phyloP scores from a whole-genome alignment of 2,113 vertebrate species.

The Saccopteryx leptura region DNA sequence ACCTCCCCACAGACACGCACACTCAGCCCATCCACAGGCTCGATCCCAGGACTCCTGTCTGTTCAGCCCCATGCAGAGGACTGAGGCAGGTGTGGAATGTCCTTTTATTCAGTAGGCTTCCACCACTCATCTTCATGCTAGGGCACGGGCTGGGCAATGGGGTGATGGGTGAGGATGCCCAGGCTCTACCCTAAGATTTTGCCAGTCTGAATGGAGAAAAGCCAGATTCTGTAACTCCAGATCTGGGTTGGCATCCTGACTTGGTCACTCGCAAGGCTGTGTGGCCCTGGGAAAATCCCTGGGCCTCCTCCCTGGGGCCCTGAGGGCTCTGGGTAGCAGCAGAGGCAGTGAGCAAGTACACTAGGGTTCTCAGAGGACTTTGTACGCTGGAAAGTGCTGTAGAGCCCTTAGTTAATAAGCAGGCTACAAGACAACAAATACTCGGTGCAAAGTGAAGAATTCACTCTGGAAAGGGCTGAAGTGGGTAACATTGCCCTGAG shows the following conservation, averaged over 20 bases:
- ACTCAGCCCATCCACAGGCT: background rate
- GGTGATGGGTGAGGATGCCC: background rate
- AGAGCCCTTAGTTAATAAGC: background rate
- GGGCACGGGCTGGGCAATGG: background rate
- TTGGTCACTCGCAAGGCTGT: background rate
- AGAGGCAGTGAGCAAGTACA: background rate
- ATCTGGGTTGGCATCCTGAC: background rate
- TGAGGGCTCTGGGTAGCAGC: background rate
- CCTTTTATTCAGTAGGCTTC: background rate
- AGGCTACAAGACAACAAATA: background rate
- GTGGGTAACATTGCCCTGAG: background rate
- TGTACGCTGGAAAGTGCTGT: background rate
- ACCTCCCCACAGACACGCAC: background rate
- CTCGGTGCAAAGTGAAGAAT: background rate
- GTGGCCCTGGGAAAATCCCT: background rate
- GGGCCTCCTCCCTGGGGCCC: background rate
- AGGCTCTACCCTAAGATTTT: background rate
- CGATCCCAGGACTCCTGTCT: background rate
- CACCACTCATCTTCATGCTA: background rate
- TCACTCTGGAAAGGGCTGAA: background rate
- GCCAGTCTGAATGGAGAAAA: background rate
- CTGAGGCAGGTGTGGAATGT: background rate
- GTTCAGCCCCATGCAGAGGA: background rate
- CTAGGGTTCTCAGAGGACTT: background rate
- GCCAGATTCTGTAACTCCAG: background rate